A percentile compares a stretch with the other conserved stretches of the same genome.
phyloP scores from a whole-genome alignment of 2,113 vertebrate genomes.

The Oreochromis tanganicae region DNA sequence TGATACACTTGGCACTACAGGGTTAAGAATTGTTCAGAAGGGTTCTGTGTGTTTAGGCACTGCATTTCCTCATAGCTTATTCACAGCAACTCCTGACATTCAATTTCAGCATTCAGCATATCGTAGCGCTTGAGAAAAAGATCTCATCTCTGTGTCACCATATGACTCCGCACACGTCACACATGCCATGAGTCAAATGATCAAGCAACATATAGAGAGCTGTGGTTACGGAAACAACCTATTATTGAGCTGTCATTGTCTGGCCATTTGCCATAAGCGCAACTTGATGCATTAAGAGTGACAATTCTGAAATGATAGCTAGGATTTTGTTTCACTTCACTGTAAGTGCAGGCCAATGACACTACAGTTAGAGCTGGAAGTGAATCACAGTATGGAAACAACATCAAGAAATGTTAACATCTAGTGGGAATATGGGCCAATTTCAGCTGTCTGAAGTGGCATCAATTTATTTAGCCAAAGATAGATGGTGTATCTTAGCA shows the following conservation, averaged over 20 bases:
- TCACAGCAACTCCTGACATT: background rate
- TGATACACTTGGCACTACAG: background rate
- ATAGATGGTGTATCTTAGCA: background rate
- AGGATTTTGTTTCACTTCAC: background rate
- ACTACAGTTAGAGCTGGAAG: background rate
- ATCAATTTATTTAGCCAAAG: background rate
- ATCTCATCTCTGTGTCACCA: background rate
- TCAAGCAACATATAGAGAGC: background rate
- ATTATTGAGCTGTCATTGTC: background rate
- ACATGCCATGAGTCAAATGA: background rate
- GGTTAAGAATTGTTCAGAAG: background rate
- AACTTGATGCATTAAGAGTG: background rate
- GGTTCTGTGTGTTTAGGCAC: background rate
- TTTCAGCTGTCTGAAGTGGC: background rate
- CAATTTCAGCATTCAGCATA: background rate
- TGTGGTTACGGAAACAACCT: background rate
- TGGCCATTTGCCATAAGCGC: background rate
- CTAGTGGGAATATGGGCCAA: background rate
- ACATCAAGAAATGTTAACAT: background rate
- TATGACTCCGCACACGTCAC: background rate
- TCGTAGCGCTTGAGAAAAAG: background rate
- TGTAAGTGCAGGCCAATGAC: background rate
- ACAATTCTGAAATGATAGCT: background rate
- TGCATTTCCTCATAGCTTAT: background rate
- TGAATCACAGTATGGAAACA: background rate